Evolutionary conservation across 92 coral and sea anemone species (phyloP).

Genomic region (Plumapathes pennacea): DNA sequence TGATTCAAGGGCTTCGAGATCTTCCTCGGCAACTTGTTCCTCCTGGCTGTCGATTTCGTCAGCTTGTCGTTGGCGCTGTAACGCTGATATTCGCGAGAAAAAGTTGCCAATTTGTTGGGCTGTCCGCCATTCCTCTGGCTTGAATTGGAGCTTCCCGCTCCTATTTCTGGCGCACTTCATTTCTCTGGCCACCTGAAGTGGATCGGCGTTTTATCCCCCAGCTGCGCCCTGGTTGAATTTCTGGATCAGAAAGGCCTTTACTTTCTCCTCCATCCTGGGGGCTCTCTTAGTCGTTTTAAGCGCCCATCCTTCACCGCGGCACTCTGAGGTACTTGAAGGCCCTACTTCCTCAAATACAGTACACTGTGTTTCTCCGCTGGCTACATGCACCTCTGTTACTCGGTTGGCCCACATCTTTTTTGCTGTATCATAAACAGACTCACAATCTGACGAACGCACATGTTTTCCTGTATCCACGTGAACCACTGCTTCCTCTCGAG

Average conservation of each 20-base stretch:
- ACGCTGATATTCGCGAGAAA: constrained; percentile 22
- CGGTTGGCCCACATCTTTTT: constrained; percentile 16
- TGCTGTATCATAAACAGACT: constrained; percentile 10
- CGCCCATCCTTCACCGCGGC: constrained; percentile 35
- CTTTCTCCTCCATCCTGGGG: constrained; percentile 14
- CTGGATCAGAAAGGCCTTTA: constrained; percentile 23
- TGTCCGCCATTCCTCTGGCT: constrained; percentile 36
- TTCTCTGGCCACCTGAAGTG: constrained; percentile 28
- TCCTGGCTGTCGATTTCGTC: constrained; percentile 22
- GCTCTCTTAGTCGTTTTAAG: constrained; percentile 22
- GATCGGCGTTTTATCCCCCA: constrained; percentile 26
- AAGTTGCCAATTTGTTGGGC: constrained; percentile 37
- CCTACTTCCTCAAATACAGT: constrained; percentile 16
- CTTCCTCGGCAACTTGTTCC: constrained; percentile 17
- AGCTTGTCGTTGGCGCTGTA: constrained; percentile 31
- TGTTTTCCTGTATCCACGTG: constrained; percentile 24
- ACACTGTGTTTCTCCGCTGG: constrained; percentile 17
- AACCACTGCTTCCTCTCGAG: constrained; percentile 23
- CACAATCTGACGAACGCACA: constrained; percentile 8
- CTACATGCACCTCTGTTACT: constrained; percentile 20
- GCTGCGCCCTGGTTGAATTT: constrained; percentile 19
- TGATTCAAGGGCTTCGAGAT: constrained; percentile 24
- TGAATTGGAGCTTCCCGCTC: constrained; percentile 26
- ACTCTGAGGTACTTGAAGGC: constrained; percentile 2
- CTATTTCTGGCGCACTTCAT: constrained; percentile 19